These are phyloP conservation scores for Heliconius charithonia DNA, from an alignment of 2,888 invertebrate species.

Conservation along the genomic window DNA sequence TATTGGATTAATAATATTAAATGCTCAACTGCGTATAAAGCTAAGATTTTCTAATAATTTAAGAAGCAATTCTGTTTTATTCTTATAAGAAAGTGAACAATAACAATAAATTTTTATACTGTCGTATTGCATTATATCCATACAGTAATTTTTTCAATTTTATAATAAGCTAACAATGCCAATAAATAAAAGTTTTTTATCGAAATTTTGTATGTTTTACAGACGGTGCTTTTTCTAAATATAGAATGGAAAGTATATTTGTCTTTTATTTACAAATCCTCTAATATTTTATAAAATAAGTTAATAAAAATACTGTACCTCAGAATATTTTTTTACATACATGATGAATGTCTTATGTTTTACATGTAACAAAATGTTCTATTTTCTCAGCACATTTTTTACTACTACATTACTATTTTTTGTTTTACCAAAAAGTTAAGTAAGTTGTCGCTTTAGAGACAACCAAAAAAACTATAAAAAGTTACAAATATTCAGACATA, in stretches of 20 bases:
- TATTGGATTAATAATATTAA: slow-evolving; percentile 59
- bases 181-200: slow-evolving; percentile 76
- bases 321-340: no score
- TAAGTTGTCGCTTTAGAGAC: no score
- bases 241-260: slow-evolving; percentile 59
- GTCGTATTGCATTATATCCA: slow-evolving; percentile 60
- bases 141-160: slow-evolving; percentile 71
- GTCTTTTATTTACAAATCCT: slow-evolving; percentile 46
- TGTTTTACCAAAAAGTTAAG: no score
- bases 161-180: slow-evolving; percentile 75
- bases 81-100: slow-evolving; percentile 55
- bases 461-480: no score
- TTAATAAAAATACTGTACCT: no score
- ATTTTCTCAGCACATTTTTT: no score
- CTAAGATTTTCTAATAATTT: slow-evolving; percentile 48
- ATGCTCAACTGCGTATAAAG: slow-evolving; percentile 72
- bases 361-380: no score
- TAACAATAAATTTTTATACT: slow-evolving; percentile 73
- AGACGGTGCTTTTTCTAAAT: slow-evolving; percentile 83
- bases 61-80: slow-evolving; percentile 46
- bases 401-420: no score
- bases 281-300: not conserved
- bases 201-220: slow-evolving; percentile 81
- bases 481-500: no score
- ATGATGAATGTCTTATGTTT: no score